These are phyloP conservation scores for Calephelis perditalis DNA, from an alignment of 2,888 invertebrate species.

Conservation along the genomic window DNA sequence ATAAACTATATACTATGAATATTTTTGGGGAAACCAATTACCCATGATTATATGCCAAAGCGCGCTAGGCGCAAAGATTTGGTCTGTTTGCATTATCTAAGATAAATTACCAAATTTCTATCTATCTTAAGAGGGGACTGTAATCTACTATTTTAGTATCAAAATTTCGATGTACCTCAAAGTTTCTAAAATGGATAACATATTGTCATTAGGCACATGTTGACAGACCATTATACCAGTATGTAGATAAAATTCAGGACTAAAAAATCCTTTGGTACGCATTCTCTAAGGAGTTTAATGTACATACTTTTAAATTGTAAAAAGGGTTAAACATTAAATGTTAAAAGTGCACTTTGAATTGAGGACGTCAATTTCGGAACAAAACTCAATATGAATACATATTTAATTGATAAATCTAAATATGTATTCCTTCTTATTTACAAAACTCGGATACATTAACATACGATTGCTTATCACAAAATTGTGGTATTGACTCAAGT, in stretches of 20 bases:
- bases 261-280: conserved; percentile 6
- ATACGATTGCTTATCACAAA: conserved; percentile 26
- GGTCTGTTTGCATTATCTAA: conserved; percentile 53
- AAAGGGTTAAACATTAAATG: background rate
- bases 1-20: conserved; percentile 70
- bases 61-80: conserved; percentile 71
- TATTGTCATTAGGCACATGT: conserved; percentile 52
- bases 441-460: conserved; percentile 11
- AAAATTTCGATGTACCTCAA: conserved; percentile 57
- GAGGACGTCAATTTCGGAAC: conserved; percentile 5
- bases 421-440: conserved; percentile 7
- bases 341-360: conserved; percentile 11
- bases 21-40: conserved; percentile 37
- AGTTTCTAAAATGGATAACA: conserved; percentile 44
- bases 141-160: conserved; percentile 46
- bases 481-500: conserved; percentile 58
- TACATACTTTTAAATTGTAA: conserved; percentile 4
- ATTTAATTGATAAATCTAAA: conserved; percentile 3
- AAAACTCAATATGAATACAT: conserved; percentile 6
- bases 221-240: conserved; percentile 35
- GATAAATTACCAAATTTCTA: conserved; percentile 14
- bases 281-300: conserved; percentile 3
- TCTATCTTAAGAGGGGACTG: conserved; percentile 25
- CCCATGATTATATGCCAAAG: conserved; percentile 53
- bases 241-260: conserved; percentile 2